These are phyloP conservation scores for Leptinotarsa peninsularis DNA, from an alignment of 2,888 invertebrate genomes.

Conservation along the genomic window DNA sequence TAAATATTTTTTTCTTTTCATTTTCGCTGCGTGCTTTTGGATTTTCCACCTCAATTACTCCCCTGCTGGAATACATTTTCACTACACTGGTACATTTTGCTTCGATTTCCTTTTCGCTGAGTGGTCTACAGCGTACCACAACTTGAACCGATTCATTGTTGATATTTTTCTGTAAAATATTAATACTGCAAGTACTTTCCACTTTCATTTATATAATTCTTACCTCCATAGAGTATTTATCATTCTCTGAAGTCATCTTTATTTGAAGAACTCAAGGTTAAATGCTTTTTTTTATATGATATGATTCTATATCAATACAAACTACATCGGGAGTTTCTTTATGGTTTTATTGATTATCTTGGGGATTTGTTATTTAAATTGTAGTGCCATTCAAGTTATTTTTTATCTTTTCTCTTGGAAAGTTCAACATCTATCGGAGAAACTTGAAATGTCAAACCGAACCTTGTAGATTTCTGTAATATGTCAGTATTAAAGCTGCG, in stretches of 20 bases:
- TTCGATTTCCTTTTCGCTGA: conserved; percentile 86
- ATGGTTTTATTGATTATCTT: conserved; percentile 48
- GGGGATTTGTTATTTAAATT: conserved; percentile 50
- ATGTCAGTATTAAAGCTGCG: neutral
- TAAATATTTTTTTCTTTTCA: conserved; percentile 91
- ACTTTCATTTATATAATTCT: conserved; percentile 32
- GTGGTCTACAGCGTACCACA: conserved; percentile 95
- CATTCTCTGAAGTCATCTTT: conserved; percentile 50
- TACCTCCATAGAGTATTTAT: conserved; percentile 42
- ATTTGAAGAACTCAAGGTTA: conserved; percentile 47
- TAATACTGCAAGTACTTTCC: neutral
- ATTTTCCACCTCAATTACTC: conserved; percentile 91
- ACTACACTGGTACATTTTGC: conserved; percentile 84
- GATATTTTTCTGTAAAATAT: conserved; percentile 47
- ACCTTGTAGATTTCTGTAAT: conserved; percentile 31
- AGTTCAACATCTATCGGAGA: conserved; percentile 43
- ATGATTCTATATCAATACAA: conserved; percentile 33
- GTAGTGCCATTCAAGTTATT: conserved; percentile 49
- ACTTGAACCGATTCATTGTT: conserved; percentile 93
- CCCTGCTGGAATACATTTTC: conserved; percentile 85
- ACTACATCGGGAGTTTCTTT: conserved; percentile 41
- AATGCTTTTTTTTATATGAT: conserved; percentile 38
- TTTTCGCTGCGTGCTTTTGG: conserved; percentile 76
- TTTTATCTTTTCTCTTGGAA: conserved; percentile 33
- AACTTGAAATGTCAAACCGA: conserved; percentile 33